These are phyloP conservation scores for Oreochromis niloticus DNA, from an alignment of 2,113 vertebrate species.

Conservation along the genomic window DNA sequence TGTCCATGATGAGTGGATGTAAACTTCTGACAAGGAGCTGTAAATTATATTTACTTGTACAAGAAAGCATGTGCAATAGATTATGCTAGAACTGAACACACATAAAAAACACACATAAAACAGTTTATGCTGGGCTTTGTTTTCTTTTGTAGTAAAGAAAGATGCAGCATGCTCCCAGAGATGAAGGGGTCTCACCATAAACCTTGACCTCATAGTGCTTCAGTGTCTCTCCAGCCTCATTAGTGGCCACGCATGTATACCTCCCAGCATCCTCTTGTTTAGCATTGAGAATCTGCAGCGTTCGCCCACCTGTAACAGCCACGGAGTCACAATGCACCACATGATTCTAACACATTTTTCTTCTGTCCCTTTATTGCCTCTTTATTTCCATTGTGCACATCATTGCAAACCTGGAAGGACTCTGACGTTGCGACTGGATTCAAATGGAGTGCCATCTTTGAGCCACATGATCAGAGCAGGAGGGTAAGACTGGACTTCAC, in stretches of 20 bases:
- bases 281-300: slow-evolving; percentile 88
- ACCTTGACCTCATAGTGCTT: slow-evolving; percentile 93
- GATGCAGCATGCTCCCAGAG: background rate
- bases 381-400: background rate
- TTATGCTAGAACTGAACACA: background rate
- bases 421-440: slow-evolving; percentile 79
- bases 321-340: background rate
- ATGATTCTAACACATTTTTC: background rate
- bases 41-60: background rate
- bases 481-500: slow-evolving; percentile 91
- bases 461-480: slow-evolving; percentile 90
- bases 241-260: slow-evolving; percentile 90
- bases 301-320: slow-evolving; percentile 79
- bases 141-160: background rate
- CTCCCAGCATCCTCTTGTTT: slow-evolving; percentile 82
- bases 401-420: slow-evolving; percentile 86
- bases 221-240: slow-evolving; percentile 88
- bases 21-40: background rate
- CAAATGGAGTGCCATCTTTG: slow-evolving; percentile 82
- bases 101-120: background rate
- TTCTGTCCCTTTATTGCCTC: background rate
- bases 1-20: background rate
- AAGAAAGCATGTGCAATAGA: background rate
- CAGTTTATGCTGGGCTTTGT: background rate
- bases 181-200: slow-evolving; percentile 77